Base-by-base conservation (phyloP, 2,113 vertebrate species). In the Panthera tigris region DNA sequence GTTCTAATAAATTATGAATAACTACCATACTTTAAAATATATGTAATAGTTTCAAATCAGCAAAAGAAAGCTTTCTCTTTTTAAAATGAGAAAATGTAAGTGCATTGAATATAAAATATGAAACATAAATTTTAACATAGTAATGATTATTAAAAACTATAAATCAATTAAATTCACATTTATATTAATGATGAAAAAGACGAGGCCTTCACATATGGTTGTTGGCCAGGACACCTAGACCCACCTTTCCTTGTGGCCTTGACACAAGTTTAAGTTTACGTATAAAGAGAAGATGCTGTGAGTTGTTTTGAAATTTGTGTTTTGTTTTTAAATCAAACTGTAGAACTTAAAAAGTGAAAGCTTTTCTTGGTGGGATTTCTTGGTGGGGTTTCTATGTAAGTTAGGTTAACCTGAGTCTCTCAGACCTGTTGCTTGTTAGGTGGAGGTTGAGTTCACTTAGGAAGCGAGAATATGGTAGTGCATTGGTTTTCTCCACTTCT, bases 251-350 rank as follows among this genome's bases (percentile, higher is more conserved):
- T 31, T 11, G 23, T 88, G 41, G 3, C 4, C 21, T 31, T 63
- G 76, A 27, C 21, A 45, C 45, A 45, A 45, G 45, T 45, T 45
- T 96, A 93, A 97, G 36, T 95, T 78, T 94, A 27, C 87, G 2
- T 93, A 45, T 83, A 84, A 89, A 86, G n/a, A 95, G 48, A 92
- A 89, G 74, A 96, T 79, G 57, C 55, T 95, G 4, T 92, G 95
- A 74, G 93, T 97, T 89, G 83, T 89, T 97, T 95, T 95, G 86
- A 97, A 96, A 57, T 66, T 94, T 74, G 15, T 95, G 41, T 94
- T 96, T 94, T 89, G 41, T 84, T 97, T 97, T 96, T 65, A 97
- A 90, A 68, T 97, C 85, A 95, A 84, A 81, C 69, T 79, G 18
- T 93, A 83, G 80, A 92, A 73, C 68, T 84, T 81, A 97, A 94